phyloP scores from a whole-genome alignment of 1,140 invertebrate species.

The Cyclina sinensis region DNA sequence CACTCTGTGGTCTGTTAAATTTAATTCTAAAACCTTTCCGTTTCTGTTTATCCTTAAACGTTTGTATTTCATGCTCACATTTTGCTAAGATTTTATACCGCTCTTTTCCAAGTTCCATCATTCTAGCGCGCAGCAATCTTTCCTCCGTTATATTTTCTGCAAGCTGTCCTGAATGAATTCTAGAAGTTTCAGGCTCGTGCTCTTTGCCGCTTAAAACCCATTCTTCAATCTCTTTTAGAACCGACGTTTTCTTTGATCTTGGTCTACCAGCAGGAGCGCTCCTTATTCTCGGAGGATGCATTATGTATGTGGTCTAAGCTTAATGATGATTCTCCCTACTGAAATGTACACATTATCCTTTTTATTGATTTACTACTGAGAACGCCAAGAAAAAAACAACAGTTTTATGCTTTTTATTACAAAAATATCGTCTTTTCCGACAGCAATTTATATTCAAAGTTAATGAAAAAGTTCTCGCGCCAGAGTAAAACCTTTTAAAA shows the following conservation, averaged over 20 bases:
- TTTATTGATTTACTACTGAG: too few species aligned
- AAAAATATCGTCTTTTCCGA: too few species aligned
- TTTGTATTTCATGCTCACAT: slow-evolving; percentile 51
- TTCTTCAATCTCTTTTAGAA: slow-evolving; percentile 56
- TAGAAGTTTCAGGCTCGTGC: not conserved
- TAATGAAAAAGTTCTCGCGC: too few species aligned
- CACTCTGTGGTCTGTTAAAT: slow-evolving; percentile 11
- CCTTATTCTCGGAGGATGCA: slow-evolving; percentile 27
- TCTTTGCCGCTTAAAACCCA: slow-evolving; percentile 58
- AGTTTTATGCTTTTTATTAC: too few species aligned
- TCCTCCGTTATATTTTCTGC: slow-evolving; percentile 54
- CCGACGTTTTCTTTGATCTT: slow-evolving; percentile 21
- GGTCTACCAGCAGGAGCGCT: slow-evolving; percentile 46
- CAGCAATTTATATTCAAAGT: too few species aligned
- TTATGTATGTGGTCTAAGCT: too few species aligned
- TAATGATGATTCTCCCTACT: too few species aligned
- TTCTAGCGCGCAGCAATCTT: slow-evolving; percentile 21
- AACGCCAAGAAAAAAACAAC: too few species aligned
- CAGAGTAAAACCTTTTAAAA: too few species aligned
- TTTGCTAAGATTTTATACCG: slow-evolving; percentile 53
- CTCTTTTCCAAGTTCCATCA: slow-evolving; percentile 67
- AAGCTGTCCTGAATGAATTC: slow-evolving; percentile 42
- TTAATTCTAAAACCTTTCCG: slow-evolving; percentile 18
- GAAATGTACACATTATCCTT: too few species aligned
- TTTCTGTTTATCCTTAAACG: slow-evolving; percentile 58